Evolutionary conservation across 2,113 vertebrate species (phyloP), one percentile per base, ranked within the genome.

Genomic region (Myrmecobius fasciatus): DNA sequence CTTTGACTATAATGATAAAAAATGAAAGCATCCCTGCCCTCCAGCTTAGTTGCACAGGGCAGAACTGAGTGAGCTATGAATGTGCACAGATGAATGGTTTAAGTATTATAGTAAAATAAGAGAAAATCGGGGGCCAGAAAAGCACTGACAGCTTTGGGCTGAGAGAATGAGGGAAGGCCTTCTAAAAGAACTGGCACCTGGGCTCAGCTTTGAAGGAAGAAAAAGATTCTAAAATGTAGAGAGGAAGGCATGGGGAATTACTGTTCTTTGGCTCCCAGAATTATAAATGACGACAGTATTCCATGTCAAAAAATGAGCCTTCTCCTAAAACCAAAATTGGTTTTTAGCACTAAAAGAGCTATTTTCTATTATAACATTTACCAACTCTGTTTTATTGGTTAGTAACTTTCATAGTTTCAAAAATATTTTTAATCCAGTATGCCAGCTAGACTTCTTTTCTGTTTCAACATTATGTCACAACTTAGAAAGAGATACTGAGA

Each of bases 381-480:
- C 60, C 93, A 56, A 43, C 90, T 52, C 53, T 91, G 17, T 75
- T 93, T 52, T 88, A 46, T 93, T 90, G 94, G 47, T 25, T 60
- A 46, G 20, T 43, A 53, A 52, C 52, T 46, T 94, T 92, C 48
- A 22, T 1, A 53, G 91, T 52, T 90, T 92, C 90, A 26, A 46
- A 95, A 93, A 75, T 47, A 90, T n/a, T 93, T 91, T 95, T 89
- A 31, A 43, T 83, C 67, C 20, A 24, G 8, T 24, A 83, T 83
- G 67, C 67, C 67, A 43, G 20, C 67, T 83, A 83, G 67, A 83
- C n/a, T 83, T 83, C 20, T 43, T 24, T 83, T 43, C 67, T 83
- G 67, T 83, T 83, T 83, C 17, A 22, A 24, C 20, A 83, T 83
- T 75, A 75, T 75, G 36, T 83, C 20, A 43, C n/a, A 43, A 43